Conservation (phyloP, 2,113 vertebrate genomes). For the Tretioscincus oriximinensis region DNA sequence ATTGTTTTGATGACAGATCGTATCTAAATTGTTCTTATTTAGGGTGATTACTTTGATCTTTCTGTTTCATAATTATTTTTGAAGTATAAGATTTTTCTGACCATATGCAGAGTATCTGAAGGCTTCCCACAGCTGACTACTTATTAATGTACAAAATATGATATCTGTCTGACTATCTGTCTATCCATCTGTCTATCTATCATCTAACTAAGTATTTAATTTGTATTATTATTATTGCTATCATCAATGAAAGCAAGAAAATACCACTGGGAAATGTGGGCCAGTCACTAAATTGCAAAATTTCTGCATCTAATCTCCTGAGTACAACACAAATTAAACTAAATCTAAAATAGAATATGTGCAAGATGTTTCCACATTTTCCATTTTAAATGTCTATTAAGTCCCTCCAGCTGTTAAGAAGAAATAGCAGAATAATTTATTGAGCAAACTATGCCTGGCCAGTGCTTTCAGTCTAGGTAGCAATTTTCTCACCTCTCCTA, state of each 20-base stretch:
- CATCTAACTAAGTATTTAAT: no score
- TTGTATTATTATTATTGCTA: no score
- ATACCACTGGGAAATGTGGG: neutral
- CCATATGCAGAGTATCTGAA: no score
- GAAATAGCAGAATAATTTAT: constrained; percentile 12
- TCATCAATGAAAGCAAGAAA: neutral
- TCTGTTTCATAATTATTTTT: no score
- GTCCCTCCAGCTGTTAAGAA: neutral
- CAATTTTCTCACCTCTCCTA: neutral
- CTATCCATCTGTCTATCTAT: no score
- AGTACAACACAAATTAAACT: constrained; percentile 1
- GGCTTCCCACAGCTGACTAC: no score
- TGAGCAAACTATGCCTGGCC: neutral
- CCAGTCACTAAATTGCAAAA: neutral
- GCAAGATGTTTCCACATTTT: constrained; percentile 12
- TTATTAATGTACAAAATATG: no score
- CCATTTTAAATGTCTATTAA: constrained; percentile 4
- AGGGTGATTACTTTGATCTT: no score
- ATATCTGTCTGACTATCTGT: no score
- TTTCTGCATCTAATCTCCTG: neutral
- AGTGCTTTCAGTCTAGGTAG: neutral
- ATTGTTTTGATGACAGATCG: no score
- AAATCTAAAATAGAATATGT: constrained; percentile 17
- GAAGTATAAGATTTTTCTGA: no score
- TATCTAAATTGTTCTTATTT: no score